Percentiles rank a stretch among this genome's conserved stretches.
These are phyloP conservation scores for Ganaspis sp. DNA, from an alignment of 1,140 invertebrate genomes.

Conservation along the genomic window DNA sequence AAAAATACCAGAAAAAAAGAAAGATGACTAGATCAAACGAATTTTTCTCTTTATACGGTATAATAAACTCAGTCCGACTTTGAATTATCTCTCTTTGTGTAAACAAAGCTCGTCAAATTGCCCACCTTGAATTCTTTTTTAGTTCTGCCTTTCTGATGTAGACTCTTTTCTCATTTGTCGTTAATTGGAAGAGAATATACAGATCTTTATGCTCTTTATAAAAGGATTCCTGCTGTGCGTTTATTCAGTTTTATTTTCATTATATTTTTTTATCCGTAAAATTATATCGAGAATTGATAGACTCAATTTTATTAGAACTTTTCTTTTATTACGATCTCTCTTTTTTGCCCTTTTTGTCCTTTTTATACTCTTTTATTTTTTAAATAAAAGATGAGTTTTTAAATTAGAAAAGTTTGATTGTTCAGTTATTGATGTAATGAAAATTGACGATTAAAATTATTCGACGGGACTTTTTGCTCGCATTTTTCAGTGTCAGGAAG, in stretches of 20 bases:
- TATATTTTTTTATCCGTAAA: too few species aligned
- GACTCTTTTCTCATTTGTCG: conserved; percentile 17
- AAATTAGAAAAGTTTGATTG: too few species aligned
- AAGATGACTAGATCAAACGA: conserved; percentile 1
- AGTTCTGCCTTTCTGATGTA: conserved; percentile 6
- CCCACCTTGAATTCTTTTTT: neutral
- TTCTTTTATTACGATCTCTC: too few species aligned
- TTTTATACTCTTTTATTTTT: too few species aligned
- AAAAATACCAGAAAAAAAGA: neutral
- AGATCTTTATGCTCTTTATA: neutral
- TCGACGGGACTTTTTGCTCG: neutral
- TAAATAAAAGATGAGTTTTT: too few species aligned
- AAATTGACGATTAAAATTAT: too few species aligned
- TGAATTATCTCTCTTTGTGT: conserved; percentile 12
- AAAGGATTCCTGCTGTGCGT: neutral
- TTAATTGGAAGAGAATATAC: neutral
- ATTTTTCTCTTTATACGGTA: neutral
- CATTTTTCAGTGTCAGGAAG: neutral
- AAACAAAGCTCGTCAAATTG: conserved; percentile 3
- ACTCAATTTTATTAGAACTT: too few species aligned
- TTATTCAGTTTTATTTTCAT: neutral
- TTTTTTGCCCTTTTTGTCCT: too few species aligned
- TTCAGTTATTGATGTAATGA: too few species aligned
- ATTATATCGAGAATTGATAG: too few species aligned
- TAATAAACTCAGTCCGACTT: conserved; percentile 9